Percentiles rank a stretch among this genome's conserved stretches.
These are phyloP conservation scores for Anadara kagoshimensis DNA, from an alignment of 1,140 invertebrate genomes.

Conservation along the genomic window DNA sequence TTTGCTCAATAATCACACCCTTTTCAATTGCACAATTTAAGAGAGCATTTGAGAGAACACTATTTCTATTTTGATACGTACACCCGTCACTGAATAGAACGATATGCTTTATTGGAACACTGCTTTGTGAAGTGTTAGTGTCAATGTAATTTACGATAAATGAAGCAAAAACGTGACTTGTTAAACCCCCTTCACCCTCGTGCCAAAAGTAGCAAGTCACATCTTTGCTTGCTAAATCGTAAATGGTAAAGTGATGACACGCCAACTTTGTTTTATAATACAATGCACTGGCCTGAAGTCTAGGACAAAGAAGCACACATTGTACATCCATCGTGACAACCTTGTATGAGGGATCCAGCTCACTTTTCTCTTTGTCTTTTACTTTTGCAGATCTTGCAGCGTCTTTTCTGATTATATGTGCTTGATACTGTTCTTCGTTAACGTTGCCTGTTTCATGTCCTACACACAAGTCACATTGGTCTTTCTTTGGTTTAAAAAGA, in stretches of 20 bases:
- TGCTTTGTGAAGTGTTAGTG: too few species aligned
- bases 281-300: conserved; percentile 21
- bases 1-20: conserved; percentile 4
- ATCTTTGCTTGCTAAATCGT: conserved; percentile 1
- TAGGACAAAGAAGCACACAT: conserved; percentile 21
- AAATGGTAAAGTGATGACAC: conserved; percentile 18
- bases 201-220: conserved; percentile 1
- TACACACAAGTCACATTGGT: conserved; percentile 11
- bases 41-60: conserved; percentile 29
- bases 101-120: background rate
- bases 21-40: conserved; percentile 5
- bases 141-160: background rate
- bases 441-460: background rate
- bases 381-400: background rate
- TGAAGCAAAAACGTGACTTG: background rate
- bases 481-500: conserved; percentile 7
- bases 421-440: too few species aligned
- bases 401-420: conserved; percentile 3
- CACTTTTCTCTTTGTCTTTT: conserved; percentile 9
- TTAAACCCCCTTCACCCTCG: background rate
- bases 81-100: conserved; percentile 19
- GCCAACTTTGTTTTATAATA: conserved; percentile 31
- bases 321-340: conserved; percentile 31
- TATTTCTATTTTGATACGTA: too few species aligned
- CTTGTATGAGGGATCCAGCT: background rate